Conservation (phyloP, 2,888 invertebrate genomes). For the Halictus ligatus region DNA sequence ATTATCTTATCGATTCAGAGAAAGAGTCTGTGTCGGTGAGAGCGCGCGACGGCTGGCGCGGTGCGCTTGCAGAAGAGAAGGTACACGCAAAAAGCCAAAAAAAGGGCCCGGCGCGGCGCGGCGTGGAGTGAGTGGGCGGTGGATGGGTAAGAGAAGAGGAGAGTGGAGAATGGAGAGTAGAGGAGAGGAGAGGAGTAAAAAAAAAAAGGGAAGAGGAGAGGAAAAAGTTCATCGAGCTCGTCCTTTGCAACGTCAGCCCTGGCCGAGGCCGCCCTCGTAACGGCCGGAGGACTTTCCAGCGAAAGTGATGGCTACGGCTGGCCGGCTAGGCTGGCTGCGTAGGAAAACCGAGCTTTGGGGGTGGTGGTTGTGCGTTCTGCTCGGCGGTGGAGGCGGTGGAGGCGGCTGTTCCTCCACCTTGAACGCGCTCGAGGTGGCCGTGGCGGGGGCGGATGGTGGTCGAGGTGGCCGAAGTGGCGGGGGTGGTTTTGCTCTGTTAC, state of each 20-base stretch:
- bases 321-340: constrained; percentile 67
- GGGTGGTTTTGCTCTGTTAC: constrained; percentile 19
- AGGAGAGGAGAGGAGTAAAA: too few species aligned
- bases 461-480: not conserved
- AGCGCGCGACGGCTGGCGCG: not conserved
- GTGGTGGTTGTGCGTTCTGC: constrained; percentile 50
- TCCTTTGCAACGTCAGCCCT: constrained; percentile 73
- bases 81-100: constrained; percentile 10
- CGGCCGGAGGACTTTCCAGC: constrained; percentile 67
- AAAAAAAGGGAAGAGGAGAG: not conserved
- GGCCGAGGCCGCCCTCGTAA: constrained; percentile 59
- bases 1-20: constrained; percentile 65
- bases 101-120: not conserved
- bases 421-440: constrained; percentile 42
- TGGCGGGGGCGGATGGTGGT: constrained; percentile 41
- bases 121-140: not conserved
- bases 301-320: constrained; percentile 80
- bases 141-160: not conserved
- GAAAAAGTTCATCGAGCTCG: constrained; percentile 51
- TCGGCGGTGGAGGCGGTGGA: constrained; percentile 51
- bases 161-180: not conserved
- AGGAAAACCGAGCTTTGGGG: constrained; percentile 59
- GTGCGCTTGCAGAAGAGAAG: not conserved
- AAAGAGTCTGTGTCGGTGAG: constrained; percentile 17
- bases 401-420: constrained; percentile 58